Evolutionary conservation across 2,113 vertebrate species (phyloP).

Genomic region (Sphaerodactylus townsendi): DNA sequence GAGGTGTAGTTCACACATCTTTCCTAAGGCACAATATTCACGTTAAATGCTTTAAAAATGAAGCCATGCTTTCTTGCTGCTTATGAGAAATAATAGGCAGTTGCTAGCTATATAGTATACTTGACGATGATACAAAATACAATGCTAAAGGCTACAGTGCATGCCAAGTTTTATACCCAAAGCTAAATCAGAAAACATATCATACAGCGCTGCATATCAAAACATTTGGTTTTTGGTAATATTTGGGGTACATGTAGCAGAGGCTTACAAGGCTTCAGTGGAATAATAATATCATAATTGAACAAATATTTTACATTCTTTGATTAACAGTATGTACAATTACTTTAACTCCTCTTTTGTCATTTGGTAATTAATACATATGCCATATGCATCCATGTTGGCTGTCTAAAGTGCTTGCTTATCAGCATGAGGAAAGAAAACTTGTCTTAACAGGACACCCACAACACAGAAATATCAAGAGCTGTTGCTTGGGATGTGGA

Average conservation of each 20-base stretch:
- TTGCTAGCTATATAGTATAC: conserved; percentile 75
- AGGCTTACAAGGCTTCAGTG: conserved; percentile 77
- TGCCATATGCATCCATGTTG: conserved; percentile 54
- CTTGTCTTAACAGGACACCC: conserved; percentile 41
- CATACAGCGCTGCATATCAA: conserved; percentile 51
- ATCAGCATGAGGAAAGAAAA: conserved; percentile 52
- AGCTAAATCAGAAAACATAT: conserved; percentile 57
- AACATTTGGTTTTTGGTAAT: conserved; percentile 67
- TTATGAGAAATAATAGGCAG: conserved; percentile 69
- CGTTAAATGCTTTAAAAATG: conserved; percentile 70
- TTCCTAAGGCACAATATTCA: conserved; percentile 88
- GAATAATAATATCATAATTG: conserved; percentile 67
- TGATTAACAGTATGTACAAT: conserved; percentile 68
- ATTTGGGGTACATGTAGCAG: conserved; percentile 68
- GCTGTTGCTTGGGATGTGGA: conserved; percentile 47
- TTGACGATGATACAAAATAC: conserved; percentile 74
- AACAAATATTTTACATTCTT: conserved; percentile 77
- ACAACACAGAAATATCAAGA: conserved; percentile 36
- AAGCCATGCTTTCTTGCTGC: conserved; percentile 81
- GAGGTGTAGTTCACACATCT: conserved; percentile 67
- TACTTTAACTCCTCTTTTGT: conserved; percentile 45
- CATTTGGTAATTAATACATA: conserved; percentile 51
- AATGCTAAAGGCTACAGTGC: conserved; percentile 70
- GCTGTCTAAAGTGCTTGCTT: conserved; percentile 72
- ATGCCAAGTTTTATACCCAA: conserved; percentile 53